These are phyloP conservation scores for Bolinopsis microptera DNA, from an alignment of 37 sponge, comb jelly and placozoan species.

Conservation along the genomic window DNA sequence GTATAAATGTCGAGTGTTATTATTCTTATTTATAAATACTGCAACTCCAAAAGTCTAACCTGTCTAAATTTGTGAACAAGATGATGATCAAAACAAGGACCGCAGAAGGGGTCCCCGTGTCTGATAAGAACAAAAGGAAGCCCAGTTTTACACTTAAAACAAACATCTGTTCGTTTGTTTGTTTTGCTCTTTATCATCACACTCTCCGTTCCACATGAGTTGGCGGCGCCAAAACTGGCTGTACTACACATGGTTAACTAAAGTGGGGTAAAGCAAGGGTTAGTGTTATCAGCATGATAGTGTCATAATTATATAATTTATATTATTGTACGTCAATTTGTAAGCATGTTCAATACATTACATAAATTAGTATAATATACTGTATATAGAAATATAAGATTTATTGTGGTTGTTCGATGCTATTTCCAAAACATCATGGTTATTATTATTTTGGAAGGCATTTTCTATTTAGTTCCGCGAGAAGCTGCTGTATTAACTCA, in stretches of 20 bases:
- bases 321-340: not conserved
- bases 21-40: too few species aligned
- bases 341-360: too few species aligned
- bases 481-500: too few species aligned
- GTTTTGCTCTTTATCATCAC: not conserved
- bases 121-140: slow-evolving; percentile 34
- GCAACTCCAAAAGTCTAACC: too few species aligned
- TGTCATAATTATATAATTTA: not conserved
- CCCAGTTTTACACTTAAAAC: slow-evolving; percentile 50
- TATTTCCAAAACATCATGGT: too few species aligned
- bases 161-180: not conserved
- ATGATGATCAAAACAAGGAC: slow-evolving; percentile 41
- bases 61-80: slow-evolving; percentile 58
- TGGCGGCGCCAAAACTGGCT: not conserved
- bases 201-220: not conserved
- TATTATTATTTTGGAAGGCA: too few species aligned
- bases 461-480: too few species aligned
- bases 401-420: too few species aligned
- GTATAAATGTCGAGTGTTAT: too few species aligned
- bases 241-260: slow-evolving; percentile 50
- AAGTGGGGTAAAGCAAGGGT: not conserved
- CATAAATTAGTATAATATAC: too few species aligned
- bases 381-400: too few species aligned
- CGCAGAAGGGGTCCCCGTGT: slow-evolving; percentile 49
- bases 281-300: not conserved